These are phyloP conservation scores for Zaprionus nigranus DNA, from an alignment of 1,140 invertebrate species.

Conservation along the genomic window DNA sequence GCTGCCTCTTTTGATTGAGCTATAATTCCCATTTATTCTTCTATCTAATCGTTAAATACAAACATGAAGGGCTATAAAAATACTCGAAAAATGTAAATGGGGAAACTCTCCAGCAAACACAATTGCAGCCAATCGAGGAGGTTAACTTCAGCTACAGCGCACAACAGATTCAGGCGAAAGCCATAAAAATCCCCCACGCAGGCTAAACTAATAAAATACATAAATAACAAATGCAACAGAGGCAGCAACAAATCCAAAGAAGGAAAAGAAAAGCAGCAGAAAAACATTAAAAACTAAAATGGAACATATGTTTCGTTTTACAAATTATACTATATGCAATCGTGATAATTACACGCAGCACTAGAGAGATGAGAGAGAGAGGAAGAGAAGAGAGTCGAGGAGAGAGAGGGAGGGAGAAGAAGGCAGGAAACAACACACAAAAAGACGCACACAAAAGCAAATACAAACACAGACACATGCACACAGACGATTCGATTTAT, in stretches of 20 bases:
- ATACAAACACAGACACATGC: slow-evolving; percentile 1
- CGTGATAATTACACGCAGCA: slow-evolving; percentile 72
- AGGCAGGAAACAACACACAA: slow-evolving; percentile 6
- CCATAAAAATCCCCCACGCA: slow-evolving; percentile 43
- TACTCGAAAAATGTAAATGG: slow-evolving; percentile 1
- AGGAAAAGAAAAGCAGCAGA: slow-evolving; percentile 34
- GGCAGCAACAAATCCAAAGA: slow-evolving; percentile 24
- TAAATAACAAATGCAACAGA: slow-evolving; percentile 54
- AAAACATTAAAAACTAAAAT: slow-evolving; percentile 74
- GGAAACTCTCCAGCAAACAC: slow-evolving; percentile 59
- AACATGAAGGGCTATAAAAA: slow-evolving; percentile 4
- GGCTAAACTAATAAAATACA: slow-evolving; percentile 74
- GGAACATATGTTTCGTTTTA: slow-evolving; percentile 78
- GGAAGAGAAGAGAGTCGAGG: not conserved
- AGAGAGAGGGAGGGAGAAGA: not conserved
- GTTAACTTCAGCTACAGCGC: slow-evolving; percentile 5
- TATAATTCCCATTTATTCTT: slow-evolving; percentile 3
- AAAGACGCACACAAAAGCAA: slow-evolving; percentile 3
- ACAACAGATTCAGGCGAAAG: slow-evolving; percentile 19
- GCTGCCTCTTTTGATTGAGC: not conserved
- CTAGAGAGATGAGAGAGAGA: slow-evolving; percentile 6
- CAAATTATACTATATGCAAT: slow-evolving; percentile 79
- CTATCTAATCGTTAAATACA: not conserved
- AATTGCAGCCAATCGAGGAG: slow-evolving; percentile 29
- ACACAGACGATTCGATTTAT: slow-evolving; percentile 69